phyloP scores from a whole-genome alignment of 2,797 vertebrate species.

The Distichodus sexfasciatus region DNA sequence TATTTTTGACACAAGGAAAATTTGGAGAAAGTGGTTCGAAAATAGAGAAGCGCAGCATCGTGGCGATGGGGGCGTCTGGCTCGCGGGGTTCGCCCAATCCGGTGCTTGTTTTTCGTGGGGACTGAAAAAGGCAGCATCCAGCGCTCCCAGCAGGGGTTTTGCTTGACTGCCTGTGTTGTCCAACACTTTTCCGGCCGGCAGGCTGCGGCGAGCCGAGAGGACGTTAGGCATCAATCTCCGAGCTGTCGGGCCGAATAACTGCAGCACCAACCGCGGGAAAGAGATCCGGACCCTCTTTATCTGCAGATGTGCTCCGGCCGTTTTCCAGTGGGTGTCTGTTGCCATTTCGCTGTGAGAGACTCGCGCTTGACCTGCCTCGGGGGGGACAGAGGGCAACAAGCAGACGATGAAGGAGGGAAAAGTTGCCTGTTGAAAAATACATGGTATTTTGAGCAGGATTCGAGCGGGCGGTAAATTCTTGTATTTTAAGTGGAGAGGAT shows the following conservation, averaged over 20 bases:
- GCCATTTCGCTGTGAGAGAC: conserved; percentile 59
- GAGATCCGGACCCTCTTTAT: conserved; percentile 51
- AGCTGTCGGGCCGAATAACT: conserved; percentile 65
- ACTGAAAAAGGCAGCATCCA: conserved; percentile 31
- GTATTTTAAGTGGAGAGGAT: too few species aligned
- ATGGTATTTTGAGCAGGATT: conserved; percentile 20
- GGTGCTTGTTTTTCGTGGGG: too few species aligned
- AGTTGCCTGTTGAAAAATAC: conserved; percentile 22
- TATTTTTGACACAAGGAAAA: not conserved
- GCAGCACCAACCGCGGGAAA: conserved; percentile 43
- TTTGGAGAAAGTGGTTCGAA: not conserved
- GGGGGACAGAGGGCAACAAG: conserved; percentile 41
- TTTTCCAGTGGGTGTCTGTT: conserved; percentile 52
- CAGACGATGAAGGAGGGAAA: conserved; percentile 49
- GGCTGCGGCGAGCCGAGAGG: conserved; percentile 42
- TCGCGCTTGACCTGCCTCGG: conserved; percentile 53
- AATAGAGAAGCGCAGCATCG: not conserved
- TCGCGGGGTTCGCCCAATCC: conserved; percentile 3
- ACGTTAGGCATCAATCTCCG: conserved; percentile 68
- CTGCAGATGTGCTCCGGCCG: conserved; percentile 36
- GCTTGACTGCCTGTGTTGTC: conserved; percentile 67
- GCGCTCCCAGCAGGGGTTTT: conserved; percentile 53
- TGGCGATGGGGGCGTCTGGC: conserved; percentile 8
- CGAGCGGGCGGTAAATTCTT: not conserved
- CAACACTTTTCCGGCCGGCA: conserved; percentile 56